Conservation (phyloP, 2,888 invertebrate genomes). For the Ferdinandea cuprea region DNA sequence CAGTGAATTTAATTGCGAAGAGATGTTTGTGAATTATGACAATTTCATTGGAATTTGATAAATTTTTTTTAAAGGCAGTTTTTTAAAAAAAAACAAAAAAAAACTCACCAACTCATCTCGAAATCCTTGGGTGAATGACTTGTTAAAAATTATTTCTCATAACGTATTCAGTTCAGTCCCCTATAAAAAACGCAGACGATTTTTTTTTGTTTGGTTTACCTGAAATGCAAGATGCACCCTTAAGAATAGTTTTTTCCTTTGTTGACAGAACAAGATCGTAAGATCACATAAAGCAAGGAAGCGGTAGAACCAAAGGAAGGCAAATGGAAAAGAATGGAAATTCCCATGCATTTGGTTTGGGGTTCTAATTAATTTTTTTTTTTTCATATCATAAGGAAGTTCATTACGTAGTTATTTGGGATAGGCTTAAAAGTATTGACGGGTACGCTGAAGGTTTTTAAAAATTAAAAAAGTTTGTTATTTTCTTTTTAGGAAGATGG, state of each 20-base stretch:
- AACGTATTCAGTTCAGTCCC: background rate
- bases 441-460: no score
- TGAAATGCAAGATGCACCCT: slow-evolving; percentile 40
- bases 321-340: background rate
- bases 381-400: no score
- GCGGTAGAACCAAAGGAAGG: background rate
- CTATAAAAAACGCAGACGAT: slow-evolving; percentile 15
- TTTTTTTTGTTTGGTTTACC: slow-evolving; percentile 8
- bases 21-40: slow-evolving; percentile 50
- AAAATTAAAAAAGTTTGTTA: no score
- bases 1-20: slow-evolving; percentile 31
- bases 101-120: background rate
- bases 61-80: background rate
- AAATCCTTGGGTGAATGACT: background rate
- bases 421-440: no score
- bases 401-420: no score
- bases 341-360: slow-evolving; percentile 10
- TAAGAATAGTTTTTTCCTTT: slow-evolving; percentile 20
- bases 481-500: no score
- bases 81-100: background rate
- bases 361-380: background rate
- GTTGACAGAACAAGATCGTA: slow-evolving; percentile 22
- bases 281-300: slow-evolving; percentile 26
- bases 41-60: slow-evolving; percentile 54
- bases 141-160: slow-evolving; percentile 14